Evolutionary conservation across 2,888 invertebrate species (phyloP).

Genomic region (Sesia apiformis): DNA sequence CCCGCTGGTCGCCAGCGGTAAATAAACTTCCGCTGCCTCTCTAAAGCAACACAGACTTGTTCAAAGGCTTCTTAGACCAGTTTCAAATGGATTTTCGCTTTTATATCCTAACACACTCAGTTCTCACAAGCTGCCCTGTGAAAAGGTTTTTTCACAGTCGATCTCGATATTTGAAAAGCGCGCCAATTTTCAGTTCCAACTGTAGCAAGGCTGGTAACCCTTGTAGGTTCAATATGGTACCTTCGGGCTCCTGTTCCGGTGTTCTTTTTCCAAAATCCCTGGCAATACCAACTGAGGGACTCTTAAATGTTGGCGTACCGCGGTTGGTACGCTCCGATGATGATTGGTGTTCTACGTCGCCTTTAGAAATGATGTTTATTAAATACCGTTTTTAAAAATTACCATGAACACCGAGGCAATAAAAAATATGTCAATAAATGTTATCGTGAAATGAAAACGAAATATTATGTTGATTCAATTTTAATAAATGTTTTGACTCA

Average conservation of each 20-base stretch:
- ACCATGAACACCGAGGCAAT: no score
- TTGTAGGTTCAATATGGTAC: constrained; percentile 22
- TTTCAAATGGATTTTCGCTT: constrained; percentile 32
- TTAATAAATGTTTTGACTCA: no score
- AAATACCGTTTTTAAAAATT: constrained; percentile 3
- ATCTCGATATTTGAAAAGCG: neutral
- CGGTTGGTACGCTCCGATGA: constrained; percentile 40
- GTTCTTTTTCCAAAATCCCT: constrained; percentile 66
- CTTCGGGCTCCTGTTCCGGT: constrained; percentile 47
- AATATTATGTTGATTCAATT: no score
- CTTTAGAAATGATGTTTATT: constrained; percentile 31
- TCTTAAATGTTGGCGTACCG: constrained; percentile 58
- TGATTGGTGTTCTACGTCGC: constrained; percentile 47
- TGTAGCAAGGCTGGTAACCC: neutral
- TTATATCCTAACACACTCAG: neutral
- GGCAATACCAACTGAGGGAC: constrained; percentile 51
- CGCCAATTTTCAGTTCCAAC: constrained; percentile 1
- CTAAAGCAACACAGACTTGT: neutral
- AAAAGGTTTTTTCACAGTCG: neutral
- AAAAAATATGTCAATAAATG: no score
- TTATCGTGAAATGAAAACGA: no score
- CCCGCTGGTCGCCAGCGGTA: neutral
- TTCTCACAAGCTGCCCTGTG: neutral
- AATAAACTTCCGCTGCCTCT: neutral
- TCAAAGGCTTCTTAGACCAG: constrained; percentile 17